Conservation (phyloP, 1,140 invertebrate genomes). For the Cecropterus lyciades region DNA sequence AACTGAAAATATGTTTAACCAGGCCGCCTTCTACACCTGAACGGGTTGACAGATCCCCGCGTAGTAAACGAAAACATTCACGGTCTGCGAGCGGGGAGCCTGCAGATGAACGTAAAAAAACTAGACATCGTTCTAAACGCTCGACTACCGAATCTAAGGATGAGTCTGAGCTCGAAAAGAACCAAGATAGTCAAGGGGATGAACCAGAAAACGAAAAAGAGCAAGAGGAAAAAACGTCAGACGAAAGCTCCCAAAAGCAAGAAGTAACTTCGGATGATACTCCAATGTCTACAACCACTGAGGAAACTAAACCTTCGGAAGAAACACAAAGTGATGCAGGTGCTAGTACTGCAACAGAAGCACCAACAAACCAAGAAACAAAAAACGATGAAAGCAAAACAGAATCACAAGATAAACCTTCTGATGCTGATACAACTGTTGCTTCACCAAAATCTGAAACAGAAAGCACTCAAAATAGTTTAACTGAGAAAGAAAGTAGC, state of each 20-base stretch:
- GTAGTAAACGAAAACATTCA: slow-evolving; percentile 74
- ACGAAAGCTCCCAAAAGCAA: slow-evolving; percentile 40
- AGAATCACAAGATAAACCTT: slow-evolving; percentile 47
- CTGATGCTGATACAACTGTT: slow-evolving; percentile 71
- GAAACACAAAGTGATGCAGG: slow-evolving; percentile 29
- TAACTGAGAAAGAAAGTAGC: slow-evolving; percentile 35
- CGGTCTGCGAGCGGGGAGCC: slow-evolving; percentile 75
- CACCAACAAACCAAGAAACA: slow-evolving; percentile 32
- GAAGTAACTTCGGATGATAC: slow-evolving; percentile 47
- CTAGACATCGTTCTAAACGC: slow-evolving; percentile 62
- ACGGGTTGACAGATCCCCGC: slow-evolving; percentile 71
- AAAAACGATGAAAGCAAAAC: slow-evolving; percentile 32
- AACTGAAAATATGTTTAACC: slow-evolving; percentile 75
- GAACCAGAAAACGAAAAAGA: slow-evolving; percentile 45
- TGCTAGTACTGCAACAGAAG: slow-evolving; percentile 36
- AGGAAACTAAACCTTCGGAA: slow-evolving; percentile 47
- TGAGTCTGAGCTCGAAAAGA: slow-evolving; percentile 53
- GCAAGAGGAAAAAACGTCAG: slow-evolving; percentile 19
- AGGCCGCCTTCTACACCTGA: slow-evolving; percentile 76
- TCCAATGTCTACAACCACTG: slow-evolving; percentile 67
- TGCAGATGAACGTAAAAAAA: slow-evolving; percentile 70
- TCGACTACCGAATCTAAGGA: slow-evolving; percentile 61
- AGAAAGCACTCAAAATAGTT: slow-evolving; percentile 36
- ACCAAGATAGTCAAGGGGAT: slow-evolving; percentile 53
- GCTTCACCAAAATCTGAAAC: slow-evolving; percentile 57